A percentile compares a stretch with the other conserved stretches of the same genome.
These are phyloP conservation scores for Zaprionus camerounensis DNA, from an alignment of 1,140 invertebrate genomes.

Conservation along the genomic window DNA sequence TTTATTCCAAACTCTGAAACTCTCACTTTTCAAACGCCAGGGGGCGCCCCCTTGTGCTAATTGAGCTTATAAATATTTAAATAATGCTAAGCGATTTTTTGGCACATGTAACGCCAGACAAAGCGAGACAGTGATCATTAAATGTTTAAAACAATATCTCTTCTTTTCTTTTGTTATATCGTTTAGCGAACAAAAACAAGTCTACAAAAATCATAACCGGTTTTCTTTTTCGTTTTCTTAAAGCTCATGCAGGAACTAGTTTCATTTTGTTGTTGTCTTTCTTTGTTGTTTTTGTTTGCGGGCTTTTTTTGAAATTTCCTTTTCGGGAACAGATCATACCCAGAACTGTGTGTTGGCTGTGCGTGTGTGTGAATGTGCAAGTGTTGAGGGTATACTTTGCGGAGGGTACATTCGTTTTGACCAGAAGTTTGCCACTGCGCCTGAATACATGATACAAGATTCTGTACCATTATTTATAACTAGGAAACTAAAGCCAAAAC, in stretches of 20 bases:
- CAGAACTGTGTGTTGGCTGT: conserved; percentile 48
- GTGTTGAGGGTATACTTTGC: not conserved
- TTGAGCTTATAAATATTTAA: conserved; percentile 70
- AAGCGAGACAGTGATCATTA: conserved; percentile 10
- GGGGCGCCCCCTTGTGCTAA: conserved; percentile 61
- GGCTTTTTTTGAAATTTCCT: conserved; percentile 64
- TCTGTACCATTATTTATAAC: too few species aligned
- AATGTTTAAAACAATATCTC: conserved; percentile 15
- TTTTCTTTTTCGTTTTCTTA: conserved; percentile 36
- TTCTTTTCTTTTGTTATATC: conserved; percentile 15
- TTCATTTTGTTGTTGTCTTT: conserved; percentile 62
- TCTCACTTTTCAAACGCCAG: conserved; percentile 72
- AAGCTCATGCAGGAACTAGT: conserved; percentile 74
- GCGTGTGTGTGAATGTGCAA: not conserved
- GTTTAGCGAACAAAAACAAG: conserved; percentile 51
- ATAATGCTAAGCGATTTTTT: conserved; percentile 59
- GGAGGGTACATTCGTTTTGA: too few species aligned
- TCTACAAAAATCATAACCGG: conserved; percentile 74
- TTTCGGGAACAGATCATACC: conserved; percentile 77
- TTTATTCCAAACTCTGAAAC: conserved; percentile 49
- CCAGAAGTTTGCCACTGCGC: too few species aligned
- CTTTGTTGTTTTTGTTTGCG: conserved; percentile 30
- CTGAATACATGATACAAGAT: too few species aligned
- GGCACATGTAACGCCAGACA: conserved; percentile 63
- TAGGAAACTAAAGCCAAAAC: too few species aligned